Base-by-base conservation (phyloP, 2,797 vertebrate genomes). In the Falco rusticolus region DNA sequence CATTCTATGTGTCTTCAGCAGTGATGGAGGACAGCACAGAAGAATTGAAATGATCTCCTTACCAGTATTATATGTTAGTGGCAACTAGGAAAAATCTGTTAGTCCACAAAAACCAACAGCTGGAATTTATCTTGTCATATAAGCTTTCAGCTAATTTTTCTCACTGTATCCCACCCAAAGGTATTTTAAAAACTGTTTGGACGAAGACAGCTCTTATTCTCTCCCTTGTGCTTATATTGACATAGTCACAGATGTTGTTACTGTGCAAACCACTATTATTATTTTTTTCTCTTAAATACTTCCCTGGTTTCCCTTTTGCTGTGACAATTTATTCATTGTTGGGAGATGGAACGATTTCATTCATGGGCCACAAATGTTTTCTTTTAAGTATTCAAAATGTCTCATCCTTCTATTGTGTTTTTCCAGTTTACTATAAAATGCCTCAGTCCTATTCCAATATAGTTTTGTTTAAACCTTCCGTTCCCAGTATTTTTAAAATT, bases 291-390 rank as follows among this genome's bases (percentile, higher is more conserved):
- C 47, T 86, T 48, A 37, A 88, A 29, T 70, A 19, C 63, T 91
- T 91, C 51, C 31, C 61, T 75, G 22, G 34, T 94, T 95, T 94
- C 85, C 39, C 66, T 94, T 94, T 93, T 84, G 41, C 89, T 84
- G 70, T 43, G 66, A 78, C 5, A 4, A 3, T 82, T 92, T 51
- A 47, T 60, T 83, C 2, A 54, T 72, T 87, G 39, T 72, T 87
- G 77, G 39, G 78, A 89, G 78, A 37, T 84, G 60, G 60, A 92
- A 16, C 56, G 77, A 29, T 92, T 96, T 95, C 86, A 93, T 93
- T 95, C 89, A 68, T 60, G 43, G 70, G 25, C 56, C 84, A 80
- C 89, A 87, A 96, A 56, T 92, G 86, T 92, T 96, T 93, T 89
- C 57, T 84, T 65, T 87, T 80, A 82, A 70, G 53, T 45, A 50